phyloP scores from a whole-genome alignment of 1,140 invertebrate species.

The Drosophila punjabiensis region DNA sequence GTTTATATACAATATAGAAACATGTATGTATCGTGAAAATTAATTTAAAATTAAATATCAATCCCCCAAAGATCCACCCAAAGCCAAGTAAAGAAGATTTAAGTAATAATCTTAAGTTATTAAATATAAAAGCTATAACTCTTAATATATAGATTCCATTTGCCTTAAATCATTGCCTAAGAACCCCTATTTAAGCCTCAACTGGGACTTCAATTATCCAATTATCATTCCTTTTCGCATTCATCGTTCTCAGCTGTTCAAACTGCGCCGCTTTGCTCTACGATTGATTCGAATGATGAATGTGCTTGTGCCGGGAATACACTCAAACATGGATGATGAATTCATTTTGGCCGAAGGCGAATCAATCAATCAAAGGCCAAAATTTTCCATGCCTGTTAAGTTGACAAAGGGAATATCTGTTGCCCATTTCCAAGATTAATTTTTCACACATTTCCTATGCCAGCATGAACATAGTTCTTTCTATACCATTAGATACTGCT shows the following conservation, averaged over 20 bases:
- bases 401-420: slow-evolving; percentile 14
- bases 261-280: slow-evolving; percentile 15
- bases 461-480: slow-evolving; percentile 9
- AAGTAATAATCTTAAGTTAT: background rate
- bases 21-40: background rate
- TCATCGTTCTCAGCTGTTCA: slow-evolving; percentile 41
- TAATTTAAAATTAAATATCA: background rate
- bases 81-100: background rate
- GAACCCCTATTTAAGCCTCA: background rate
- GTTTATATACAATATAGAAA: background rate
- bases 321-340: slow-evolving; percentile 66
- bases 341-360: slow-evolving; percentile 59
- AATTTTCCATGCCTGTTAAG: slow-evolving; percentile 30
- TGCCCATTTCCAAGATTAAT: slow-evolving; percentile 17
- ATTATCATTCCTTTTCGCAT: slow-evolving; percentile 26
- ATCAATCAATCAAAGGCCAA: slow-evolving; percentile 66
- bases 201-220: slow-evolving; percentile 3
- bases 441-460: slow-evolving; percentile 24
- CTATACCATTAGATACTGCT: slow-evolving; percentile 9
- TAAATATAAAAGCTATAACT: background rate
- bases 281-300: slow-evolving; percentile 27
- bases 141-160: too few species aligned
- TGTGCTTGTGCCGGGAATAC: slow-evolving; percentile 24
- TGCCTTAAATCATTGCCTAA: background rate
- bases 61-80: background rate